phyloP scores from a whole-genome alignment of 2,888 invertebrate genomes.

The Calliphora vomitoria region DNA sequence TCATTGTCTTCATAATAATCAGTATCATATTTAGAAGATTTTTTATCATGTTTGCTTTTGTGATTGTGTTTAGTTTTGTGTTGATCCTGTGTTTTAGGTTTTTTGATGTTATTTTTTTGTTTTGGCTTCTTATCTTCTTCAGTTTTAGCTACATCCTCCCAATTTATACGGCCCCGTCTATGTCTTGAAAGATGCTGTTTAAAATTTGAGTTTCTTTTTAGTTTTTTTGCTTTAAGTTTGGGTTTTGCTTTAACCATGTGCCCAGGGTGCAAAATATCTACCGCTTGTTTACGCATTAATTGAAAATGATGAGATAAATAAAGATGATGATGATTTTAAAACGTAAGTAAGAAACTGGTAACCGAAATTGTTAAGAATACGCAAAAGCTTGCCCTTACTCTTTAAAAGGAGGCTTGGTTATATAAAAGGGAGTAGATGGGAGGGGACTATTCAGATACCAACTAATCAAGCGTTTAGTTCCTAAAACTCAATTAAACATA shows the following conservation, averaged over 20 bases:
- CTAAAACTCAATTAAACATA: too few relatives aligned
- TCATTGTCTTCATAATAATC: neutral
- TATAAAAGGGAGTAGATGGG: too few relatives aligned
- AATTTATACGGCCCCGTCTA: neutral
- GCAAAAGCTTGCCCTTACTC: too few relatives aligned
- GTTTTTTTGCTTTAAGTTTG: neutral
- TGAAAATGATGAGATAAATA: slow-evolving; percentile 1
- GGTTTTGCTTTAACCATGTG: slow-evolving; percentile 9
- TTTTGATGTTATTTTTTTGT: slow-evolving; percentile 11
- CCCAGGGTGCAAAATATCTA: neutral
- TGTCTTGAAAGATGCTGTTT: slow-evolving; percentile 42
- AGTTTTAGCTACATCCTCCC: neutral
- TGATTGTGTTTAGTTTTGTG: slow-evolving; percentile 43
- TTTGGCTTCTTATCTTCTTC: neutral
- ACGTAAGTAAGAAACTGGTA: slow-evolving; percentile 6
- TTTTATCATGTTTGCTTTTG: neutral
- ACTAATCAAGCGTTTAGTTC: too few relatives aligned
- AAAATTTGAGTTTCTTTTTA: slow-evolving; percentile 3
- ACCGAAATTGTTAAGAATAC: neutral
- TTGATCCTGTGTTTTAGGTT: slow-evolving; percentile 62
- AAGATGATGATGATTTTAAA: slow-evolving; percentile 27
- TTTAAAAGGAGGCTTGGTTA: too few relatives aligned
- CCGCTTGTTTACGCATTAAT: neutral
- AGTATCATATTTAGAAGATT: too few relatives aligned
- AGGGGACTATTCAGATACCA: too few relatives aligned